Evolutionary conservation across 2,888 invertebrate species (phyloP), one percentile per base, ranked within the genome.

Genomic region (Dyspetes luteomarginatus): DNA sequence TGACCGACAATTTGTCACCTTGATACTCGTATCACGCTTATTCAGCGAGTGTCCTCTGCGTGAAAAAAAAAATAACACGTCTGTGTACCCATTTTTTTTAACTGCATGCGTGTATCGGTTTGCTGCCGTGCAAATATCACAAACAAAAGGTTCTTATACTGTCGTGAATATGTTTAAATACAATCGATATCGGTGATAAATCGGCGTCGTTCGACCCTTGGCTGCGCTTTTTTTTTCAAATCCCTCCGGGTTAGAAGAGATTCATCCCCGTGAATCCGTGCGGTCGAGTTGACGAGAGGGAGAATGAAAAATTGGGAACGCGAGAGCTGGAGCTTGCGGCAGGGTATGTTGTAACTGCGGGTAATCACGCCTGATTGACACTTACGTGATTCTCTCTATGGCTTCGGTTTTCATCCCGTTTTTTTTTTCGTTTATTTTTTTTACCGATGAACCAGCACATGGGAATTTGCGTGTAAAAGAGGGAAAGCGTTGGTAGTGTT

Each of bases 161-260:
- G 58, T 36, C 58, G 24, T 60, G 55, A 72, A 43, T 28, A 30
- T 69, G 71, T 67, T 72, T 60, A 62, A 55, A 36, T 62, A 26
- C 80, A 48, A 80, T 68, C 76, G 80, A 71, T 76, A 80, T 71
- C 60, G 45, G 24, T 41, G 76, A 76, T 71, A 62, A 76, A 80
- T 76, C 52, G 52, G 50, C 65, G 24, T 15, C 41, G 19, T 22
- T 36, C 36, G 17, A 17, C 15, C 48, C 15, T 24, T 7, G 9
- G 5, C 52, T 24, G 24, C 30, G 9, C 62, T 62, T 65, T 73
- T 60, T 62, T 36, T 36, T 36, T 50, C 36, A 24, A 4, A 28
- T 9, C 36, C 3, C 43, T 24, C 22, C 4, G 28, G 12, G n/a
- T 60, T 28, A 24, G 28, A 17, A 24, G 72, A 50, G 30, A 65